Evolutionary conservation across 1,140 invertebrate species (phyloP).

Genomic region (Lysiphlebus fabarum): DNA sequence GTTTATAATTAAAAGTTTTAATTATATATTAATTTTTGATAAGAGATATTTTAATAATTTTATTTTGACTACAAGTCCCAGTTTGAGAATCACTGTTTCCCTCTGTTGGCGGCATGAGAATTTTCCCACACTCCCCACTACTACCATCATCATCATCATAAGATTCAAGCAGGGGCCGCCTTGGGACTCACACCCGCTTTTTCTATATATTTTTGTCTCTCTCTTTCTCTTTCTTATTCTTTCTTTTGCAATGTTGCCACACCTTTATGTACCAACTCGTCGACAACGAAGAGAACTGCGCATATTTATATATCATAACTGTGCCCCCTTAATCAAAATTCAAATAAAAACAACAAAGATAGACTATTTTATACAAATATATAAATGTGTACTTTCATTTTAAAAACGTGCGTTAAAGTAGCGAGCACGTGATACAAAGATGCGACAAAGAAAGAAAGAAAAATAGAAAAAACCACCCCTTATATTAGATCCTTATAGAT

Average conservation of each 20-base stretch:
- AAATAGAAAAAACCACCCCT: slow-evolving; percentile 14
- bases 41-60: no score
- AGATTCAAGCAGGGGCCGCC: slow-evolving; percentile 42
- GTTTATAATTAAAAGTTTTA: no score
- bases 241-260: slow-evolving; percentile 49
- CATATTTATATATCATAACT: background rate
- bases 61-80: slow-evolving; percentile 3
- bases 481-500: slow-evolving; percentile 18
- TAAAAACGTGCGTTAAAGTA: background rate
- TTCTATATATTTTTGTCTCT: no score
- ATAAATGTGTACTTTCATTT: background rate
- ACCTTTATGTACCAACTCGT: slow-evolving; percentile 31
- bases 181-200: slow-evolving; percentile 44
- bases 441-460: slow-evolving; percentile 6
- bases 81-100: slow-evolving; percentile 40
- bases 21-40: no score
- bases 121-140: slow-evolving; percentile 54
- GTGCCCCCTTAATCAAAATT: background rate
- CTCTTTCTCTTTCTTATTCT: slow-evolving; percentile 25
- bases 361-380: background rate
- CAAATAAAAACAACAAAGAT: background rate
- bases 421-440: slow-evolving; percentile 14
- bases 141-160: slow-evolving; percentile 30
- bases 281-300: slow-evolving; percentile 26
- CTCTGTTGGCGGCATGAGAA: slow-evolving; percentile 52